phyloP scores from a whole-genome alignment of 2,888 invertebrate species.

The Smittia sp. region DNA sequence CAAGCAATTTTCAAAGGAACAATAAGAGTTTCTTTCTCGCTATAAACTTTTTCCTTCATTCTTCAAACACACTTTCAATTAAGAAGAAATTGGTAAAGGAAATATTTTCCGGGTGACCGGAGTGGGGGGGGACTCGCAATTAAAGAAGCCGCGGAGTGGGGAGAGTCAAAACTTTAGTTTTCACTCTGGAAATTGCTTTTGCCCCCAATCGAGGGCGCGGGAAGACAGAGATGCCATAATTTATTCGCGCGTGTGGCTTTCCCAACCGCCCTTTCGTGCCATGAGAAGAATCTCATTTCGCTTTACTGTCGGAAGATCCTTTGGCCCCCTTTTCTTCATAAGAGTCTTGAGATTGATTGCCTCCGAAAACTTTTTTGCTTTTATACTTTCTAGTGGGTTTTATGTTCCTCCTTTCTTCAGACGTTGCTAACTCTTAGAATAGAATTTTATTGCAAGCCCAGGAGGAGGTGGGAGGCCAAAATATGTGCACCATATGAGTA shows the following conservation, averaged over 20 bases:
- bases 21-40: too few species aligned
- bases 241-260: slow-evolving; percentile 24
- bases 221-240: slow-evolving; percentile 12
- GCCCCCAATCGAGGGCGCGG: neutral
- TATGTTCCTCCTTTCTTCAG: neutral
- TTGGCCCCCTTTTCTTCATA: neutral
- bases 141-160: neutral
- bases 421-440: neutral
- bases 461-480: neutral
- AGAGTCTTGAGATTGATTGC: slow-evolving; percentile 31
- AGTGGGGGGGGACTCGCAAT: neutral
- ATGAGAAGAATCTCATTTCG: neutral
- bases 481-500: neutral
- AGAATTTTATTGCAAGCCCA: neutral
- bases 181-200: neutral
- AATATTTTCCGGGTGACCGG: neutral
- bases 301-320: neutral
- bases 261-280: neutral
- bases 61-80: slow-evolving; percentile 24
- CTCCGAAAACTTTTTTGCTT: slow-evolving; percentile 13
- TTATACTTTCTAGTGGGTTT: slow-evolving; percentile 6
- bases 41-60: neutral
- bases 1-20: too few species aligned
- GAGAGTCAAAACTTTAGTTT: neutral
- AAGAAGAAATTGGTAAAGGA: slow-evolving; percentile 6